Evolutionary conservation across 2,797 vertebrate genomes (phyloP), one percentile per base, ranked within the genome.

Genomic region (Anas capensis): DNA sequence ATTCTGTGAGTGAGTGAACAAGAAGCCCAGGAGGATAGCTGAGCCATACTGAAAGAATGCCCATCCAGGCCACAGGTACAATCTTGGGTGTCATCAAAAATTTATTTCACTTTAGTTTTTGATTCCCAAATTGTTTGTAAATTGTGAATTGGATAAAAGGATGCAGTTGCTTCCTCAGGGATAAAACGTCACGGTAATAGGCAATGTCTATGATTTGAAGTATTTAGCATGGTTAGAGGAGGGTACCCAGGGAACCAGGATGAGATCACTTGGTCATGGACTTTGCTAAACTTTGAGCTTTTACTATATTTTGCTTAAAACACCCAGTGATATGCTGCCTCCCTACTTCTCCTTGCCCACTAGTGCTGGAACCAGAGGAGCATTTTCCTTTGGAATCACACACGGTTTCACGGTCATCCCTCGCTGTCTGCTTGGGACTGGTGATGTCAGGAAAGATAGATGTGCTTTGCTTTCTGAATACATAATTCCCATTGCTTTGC

Each of bases 301-400:
- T 56, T 51, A 51, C 24, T 34, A 19, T 14, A 4, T 78, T 85
- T 80, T 66, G 14, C n/a, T 82, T 31, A 56, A 8, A 16, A 31
- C 27, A 15, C 51, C 17, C 61, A n/a, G 2, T 8, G 14, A 5
- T 10, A 31, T 53, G 7, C 10, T 1, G 0, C 33, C 16, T 11
- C 8, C 10, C 17, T n/a, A 24, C 27, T 62, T 24, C 54, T 54
- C 27, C 27, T 68, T 23, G 19, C 10, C 6, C 38, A 58, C 19
- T 13, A 7, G 20, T 10, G 27, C 17, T 29, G 46, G 56, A 34
- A 60, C 29, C 1, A 0, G 62, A 56, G 34, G 57, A 69, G 14
- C 3, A 0, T 78, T 79, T 82, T 68, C 18, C 42, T 54, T 70
- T 69, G 57, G 36, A 76, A 49, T 76, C 2, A 0, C 11, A 27